Conservation (phyloP, 2,113 vertebrate species). For the Tetrax tetrax region DNA sequence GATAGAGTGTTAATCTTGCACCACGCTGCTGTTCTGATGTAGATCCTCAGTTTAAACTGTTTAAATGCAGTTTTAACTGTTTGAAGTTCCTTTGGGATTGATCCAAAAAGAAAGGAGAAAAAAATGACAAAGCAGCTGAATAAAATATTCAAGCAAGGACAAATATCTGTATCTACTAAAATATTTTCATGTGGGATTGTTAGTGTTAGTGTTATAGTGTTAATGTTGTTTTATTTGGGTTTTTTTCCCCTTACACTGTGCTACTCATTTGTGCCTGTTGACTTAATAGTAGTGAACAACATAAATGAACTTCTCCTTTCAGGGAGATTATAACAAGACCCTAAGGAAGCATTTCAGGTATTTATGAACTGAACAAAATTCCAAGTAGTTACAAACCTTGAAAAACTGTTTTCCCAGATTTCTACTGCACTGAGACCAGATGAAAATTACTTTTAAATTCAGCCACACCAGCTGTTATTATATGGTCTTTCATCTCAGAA, state of each 20-base stretch:
- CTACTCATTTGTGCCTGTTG: not conserved
- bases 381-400: not conserved
- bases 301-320: not conserved
- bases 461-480: not conserved
- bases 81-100: not conserved
- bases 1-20: not conserved
- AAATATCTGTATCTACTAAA: not conserved
- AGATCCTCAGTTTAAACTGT: not conserved
- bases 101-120: not conserved
- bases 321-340: not conserved
- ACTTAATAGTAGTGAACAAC: not conserved
- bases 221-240: not conserved
- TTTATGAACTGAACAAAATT: not conserved
- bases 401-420: not conserved
- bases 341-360: not conserved
- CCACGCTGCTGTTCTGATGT: not conserved
- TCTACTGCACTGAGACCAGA: not conserved
- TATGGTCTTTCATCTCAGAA: not conserved
- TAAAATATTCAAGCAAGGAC: not conserved
- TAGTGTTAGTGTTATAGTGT: not conserved
- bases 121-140: not conserved
- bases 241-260: not conserved
- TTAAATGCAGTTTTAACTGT: not conserved
- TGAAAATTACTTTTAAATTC: not conserved
- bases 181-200: not conserved